A percentile compares a stretch with the other conserved stretches of the same genome.
Evolutionary conservation across 2,113 vertebrate species (phyloP).

Genomic region (Miniopterus natalensis): DNA sequence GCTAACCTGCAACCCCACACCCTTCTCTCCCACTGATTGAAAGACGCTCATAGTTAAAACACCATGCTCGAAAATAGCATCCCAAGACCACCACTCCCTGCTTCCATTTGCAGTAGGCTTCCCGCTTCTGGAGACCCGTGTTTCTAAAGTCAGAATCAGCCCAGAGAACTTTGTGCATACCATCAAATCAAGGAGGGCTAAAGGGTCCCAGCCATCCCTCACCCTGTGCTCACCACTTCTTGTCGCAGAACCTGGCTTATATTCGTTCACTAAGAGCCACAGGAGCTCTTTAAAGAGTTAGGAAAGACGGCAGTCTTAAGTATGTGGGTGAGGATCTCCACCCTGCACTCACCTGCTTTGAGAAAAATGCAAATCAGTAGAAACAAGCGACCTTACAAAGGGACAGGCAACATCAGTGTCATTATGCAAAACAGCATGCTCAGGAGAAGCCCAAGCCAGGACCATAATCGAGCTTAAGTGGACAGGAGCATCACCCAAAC

Average conservation of each 20-base stretch:
- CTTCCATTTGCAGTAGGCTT: not conserved
- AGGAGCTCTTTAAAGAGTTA: constrained; percentile 14
- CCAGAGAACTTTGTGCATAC: not conserved
- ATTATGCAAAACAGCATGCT: constrained; percentile 48
- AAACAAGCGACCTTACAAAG: constrained; percentile 39
- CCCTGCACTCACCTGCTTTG: not conserved
- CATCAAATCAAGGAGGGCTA: not conserved
- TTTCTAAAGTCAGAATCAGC: not conserved
- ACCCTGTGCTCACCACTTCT: not conserved
- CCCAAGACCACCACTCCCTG: not conserved
- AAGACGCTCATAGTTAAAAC: not conserved
- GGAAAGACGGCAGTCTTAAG: not conserved
- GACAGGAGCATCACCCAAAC: not conserved
- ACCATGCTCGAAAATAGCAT: not conserved
- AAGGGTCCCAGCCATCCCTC: not conserved
- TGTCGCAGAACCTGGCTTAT: not conserved
- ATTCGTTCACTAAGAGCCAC: not conserved
- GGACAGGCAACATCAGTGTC: not conserved
- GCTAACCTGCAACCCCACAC: not conserved
- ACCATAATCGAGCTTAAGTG: not conserved
- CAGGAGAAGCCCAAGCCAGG: not conserved
- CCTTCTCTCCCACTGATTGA: not conserved
- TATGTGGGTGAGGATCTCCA: not conserved
- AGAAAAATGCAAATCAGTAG: constrained; percentile 35
- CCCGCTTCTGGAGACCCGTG: not conserved